Base-by-base conservation (phyloP, 1,140 invertebrate species). In the Anastrepha ludens region DNA sequence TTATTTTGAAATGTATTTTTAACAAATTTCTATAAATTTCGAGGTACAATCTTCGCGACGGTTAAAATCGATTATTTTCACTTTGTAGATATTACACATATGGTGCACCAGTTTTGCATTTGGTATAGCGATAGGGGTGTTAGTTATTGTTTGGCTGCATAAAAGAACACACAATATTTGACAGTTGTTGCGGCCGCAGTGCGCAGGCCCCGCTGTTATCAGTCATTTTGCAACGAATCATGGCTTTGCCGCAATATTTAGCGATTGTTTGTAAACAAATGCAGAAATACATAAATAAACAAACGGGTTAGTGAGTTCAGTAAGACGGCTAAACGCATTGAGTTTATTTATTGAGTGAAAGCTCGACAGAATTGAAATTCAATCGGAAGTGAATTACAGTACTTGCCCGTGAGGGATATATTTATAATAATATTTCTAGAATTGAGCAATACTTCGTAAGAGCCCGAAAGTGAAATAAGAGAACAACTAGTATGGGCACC, bases 161-260 rank as follows among this genome's bases (percentile, higher is more conserved):
- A 9, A 3, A 65, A 6, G 7, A 20, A 29, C 6, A 67, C 9
- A 39, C 8, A 67, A n/a, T 7, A 6, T 81, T 60, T 86, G 85
- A 64, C 58, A 86, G 60, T 62, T n/a, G 41, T 2, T 44, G 55
- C 44, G 41, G 85, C 13, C 44, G 2, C 29, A 86, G 15, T 91
- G 91, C 91, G 91, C 91, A 90, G 85, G 91, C 78, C 86, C 87
- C 44, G 85, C 50, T 91, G 78, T 91, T 91, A 91, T 91, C 91
- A 91, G 70, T 70, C 8, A 11, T 65, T 1, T 47, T 39, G 85
- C 7, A 39, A 41, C 2, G 85, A 17, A 44, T 55, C 74, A 81
- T 55, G 74, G n/a, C 44, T n/a, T 8, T 20, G 44, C 8, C 47
- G 74, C 15, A 81, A 55, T 6, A 17, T 39, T n/a, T 29, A 29